These are phyloP conservation scores for Coregonus sp. DNA, from an alignment of 2,797 vertebrate genomes.

Conservation along the genomic window DNA sequence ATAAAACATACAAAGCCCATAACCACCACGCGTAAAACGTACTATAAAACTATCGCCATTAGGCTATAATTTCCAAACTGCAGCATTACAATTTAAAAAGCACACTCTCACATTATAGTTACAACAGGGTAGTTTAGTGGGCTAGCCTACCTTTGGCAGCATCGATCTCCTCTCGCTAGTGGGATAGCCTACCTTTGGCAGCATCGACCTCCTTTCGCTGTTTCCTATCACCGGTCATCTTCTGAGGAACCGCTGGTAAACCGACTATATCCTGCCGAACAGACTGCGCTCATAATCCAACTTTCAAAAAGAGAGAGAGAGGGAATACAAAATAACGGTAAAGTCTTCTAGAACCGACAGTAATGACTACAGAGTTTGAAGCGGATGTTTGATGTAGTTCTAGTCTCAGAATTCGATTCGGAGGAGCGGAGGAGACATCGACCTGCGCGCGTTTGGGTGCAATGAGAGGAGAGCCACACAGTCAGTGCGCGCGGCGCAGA, in stretches of 20 bases:
- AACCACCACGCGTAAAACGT: neutral
- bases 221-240: slow-evolving; percentile 11
- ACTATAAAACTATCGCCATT: neutral
- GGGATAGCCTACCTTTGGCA: slow-evolving; percentile 2
- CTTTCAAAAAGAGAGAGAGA: neutral
- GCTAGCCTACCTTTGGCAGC: slow-evolving; percentile 1
- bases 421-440: neutral
- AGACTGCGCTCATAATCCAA: slow-evolving; percentile 12
- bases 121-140: neutral
- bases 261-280: neutral
- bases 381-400: neutral
- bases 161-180: slow-evolving; percentile 1
- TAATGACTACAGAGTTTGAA: neutral
- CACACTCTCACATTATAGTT: too few relatives aligned
- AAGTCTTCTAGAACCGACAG: neutral
- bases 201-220: slow-evolving; percentile 9
- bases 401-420: neutral
- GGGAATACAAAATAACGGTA: neutral
- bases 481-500: neutral
- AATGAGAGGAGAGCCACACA: neutral
- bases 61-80: neutral
- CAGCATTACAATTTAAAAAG: neutral
- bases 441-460: neutral
- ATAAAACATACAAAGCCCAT: neutral
- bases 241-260: neutral